These are phyloP conservation scores for Dinothrombium tinctorium DNA, from an alignment of 1,140 invertebrate species.

Conservation along the genomic window DNA sequence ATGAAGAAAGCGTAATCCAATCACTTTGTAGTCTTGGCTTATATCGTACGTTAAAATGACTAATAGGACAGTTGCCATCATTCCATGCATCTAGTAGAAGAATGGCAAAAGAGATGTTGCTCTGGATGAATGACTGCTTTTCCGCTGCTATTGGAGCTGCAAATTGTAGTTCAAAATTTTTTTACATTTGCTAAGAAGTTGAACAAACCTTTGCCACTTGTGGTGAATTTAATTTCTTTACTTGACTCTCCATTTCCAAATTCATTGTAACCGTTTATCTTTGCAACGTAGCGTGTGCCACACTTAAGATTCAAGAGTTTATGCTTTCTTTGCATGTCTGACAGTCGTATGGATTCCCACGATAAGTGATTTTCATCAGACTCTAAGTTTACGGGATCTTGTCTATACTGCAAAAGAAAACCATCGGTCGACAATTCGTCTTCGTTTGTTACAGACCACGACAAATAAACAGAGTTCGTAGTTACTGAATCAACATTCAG, in stretches of 20 bases:
- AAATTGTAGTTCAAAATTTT: not conserved
- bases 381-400: not conserved
- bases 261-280: constrained; percentile 21
- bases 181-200: not conserved
- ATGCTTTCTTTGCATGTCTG: constrained; percentile 37
- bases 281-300: constrained; percentile 34
- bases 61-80: constrained; percentile 29
- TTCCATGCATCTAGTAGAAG: constrained; percentile 28
- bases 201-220: constrained; percentile 21
- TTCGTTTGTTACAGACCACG: not conserved
- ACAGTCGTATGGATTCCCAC: constrained; percentile 26
- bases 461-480: not conserved
- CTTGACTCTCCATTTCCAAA: constrained; percentile 21
- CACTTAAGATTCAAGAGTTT: constrained; percentile 47
- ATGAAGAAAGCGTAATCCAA: constrained; percentile 16
- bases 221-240: constrained; percentile 20
- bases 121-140: constrained; percentile 14
- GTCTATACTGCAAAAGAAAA: not conserved
- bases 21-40: constrained; percentile 15
- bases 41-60: constrained; percentile 27
- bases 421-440: not conserved
- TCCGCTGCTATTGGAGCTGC: constrained; percentile 17
- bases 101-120: constrained; percentile 23
- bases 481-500: not conserved
- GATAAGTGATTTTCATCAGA: not conserved